Evolutionary conservation across 2,797 vertebrate species (phyloP), one percentile per base, ranked within the genome.

Genomic region (Aphelocoma californica): DNA sequence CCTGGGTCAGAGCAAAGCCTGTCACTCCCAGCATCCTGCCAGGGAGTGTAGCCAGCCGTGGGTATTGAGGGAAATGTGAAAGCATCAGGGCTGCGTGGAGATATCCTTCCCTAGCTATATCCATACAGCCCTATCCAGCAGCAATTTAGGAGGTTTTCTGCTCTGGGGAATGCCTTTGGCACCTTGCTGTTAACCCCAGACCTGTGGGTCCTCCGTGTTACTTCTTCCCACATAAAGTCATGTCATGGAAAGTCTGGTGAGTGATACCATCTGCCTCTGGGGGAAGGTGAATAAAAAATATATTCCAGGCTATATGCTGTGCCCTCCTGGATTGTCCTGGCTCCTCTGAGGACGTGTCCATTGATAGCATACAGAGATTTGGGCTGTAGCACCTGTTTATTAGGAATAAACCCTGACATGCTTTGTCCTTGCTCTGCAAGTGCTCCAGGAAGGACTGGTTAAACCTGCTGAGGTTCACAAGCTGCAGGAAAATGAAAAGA

Each of bases 171-270:
- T 18, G 21, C 12, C 3, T 64, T 67, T 2, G 3, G 20, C 57
- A 67, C 13, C 12, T 57, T 28, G 17, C 17, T 80, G 26, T n/a
- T 54, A 79, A 74, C 4, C 7, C 20, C 31, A 44, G 36, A 34
- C 2, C 0, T 0, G 2, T 32, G 9, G 7, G 16, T 66, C 9
- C 29, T 72, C 18, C 1, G 6, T 1, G 4, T 10, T 8, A 18
- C 40, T 62, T 44, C 58, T 81, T 79, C 62, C 42, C 1, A 0
- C 67, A 31, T 6, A 10, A 73, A 83, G 26, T 13, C 58, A 44
- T n/a, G 7, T 24, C 4, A 0, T 40, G 47, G 53, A 17, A 78
- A 32, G 2, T 8, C 54, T 62, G 42, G 32, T 62, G 64, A 38
- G 24, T n/a, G 69, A 51, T 14, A 9, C 1, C 11, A 80, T 17